phyloP scores from a whole-genome alignment of 1,140 invertebrate species.

The Apocrypta bakeri region DNA sequence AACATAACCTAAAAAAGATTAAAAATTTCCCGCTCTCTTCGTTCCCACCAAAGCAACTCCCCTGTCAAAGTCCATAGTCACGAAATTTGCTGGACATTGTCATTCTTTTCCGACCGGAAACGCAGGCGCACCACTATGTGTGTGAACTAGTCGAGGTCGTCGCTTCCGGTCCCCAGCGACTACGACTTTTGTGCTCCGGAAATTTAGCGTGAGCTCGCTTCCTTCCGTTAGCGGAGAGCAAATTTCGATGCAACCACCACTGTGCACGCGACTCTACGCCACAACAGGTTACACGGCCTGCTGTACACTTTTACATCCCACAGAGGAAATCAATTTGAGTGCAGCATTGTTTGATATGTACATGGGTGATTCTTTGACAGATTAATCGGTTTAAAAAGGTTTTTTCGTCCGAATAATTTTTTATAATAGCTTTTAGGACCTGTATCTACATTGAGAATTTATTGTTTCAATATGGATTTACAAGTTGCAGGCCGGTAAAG shows the following conservation, averaged over 20 bases:
- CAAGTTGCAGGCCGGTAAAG: no score
- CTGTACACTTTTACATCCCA: background rate
- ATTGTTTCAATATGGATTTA: no score
- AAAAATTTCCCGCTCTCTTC: background rate
- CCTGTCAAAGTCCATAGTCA: background rate
- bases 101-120: background rate
- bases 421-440: no score
- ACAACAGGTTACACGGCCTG: conserved; percentile 13
- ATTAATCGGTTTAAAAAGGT: no score
- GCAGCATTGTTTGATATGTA: background rate
- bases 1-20: background rate
- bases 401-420: no score
- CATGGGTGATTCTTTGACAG: no score
- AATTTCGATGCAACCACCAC: background rate
- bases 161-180: conserved; percentile 14
- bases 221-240: background rate
- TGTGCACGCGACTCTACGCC: background rate
- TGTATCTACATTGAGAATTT: no score
- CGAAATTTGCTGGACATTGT: background rate
- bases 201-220: conserved; percentile 22
- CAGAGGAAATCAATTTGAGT: conserved; percentile 12
- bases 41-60: background rate
- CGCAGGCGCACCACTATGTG: background rate
- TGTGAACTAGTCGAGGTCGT: background rate
- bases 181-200: conserved; percentile 11